Evolutionary conservation across 1,140 invertebrate species (phyloP), one percentile per base, ranked within the genome.

Genomic region (Drosophila elegans): DNA sequence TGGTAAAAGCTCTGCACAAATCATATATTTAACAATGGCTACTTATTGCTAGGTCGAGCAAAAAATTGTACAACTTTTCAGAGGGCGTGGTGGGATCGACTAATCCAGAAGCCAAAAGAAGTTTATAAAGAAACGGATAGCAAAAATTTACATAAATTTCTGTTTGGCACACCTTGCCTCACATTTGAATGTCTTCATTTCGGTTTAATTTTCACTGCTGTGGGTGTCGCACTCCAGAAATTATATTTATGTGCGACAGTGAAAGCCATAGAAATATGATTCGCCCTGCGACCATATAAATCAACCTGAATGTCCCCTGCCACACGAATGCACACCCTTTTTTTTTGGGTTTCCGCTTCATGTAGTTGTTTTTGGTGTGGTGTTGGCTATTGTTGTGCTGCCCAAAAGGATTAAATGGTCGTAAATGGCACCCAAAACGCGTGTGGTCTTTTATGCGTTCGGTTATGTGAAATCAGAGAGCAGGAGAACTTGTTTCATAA

Each of bases 231-330:
- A 68, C 41, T 59, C 42, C 53, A 66, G 29, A 56, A 71, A 45
- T 29, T 29, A 68, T 71, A 71, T 75, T 84, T 71, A 79, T 78
- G 75, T 34, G 75, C 56, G 80, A 80, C 80, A 84, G 81, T 80
- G 80, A 85, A 84, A 84, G 81, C 81, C 81, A 85, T 84, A 85
- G 73, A 84, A 84, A 80, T 84, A 84, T 80, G 76, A 79, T 52
- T 68, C 64, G 64, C 64, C 45, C 16, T 64, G 63, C 62, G 42
- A 62, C 48, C 71, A 46, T 72, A 83, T 83, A 83, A 83, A 83
- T 83, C 80, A 83, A 82, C 62, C 62, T 34, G 62, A 68, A 56
- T 82, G 61, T 60, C 80, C 59, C 61, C 54, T 73, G 79, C 60
- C 60, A 57, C 53, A 62, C 10, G 16, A 38, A 36, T 72, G 62